Base-by-base conservation (phyloP, 2,113 vertebrate species). In the Saimiri boliviensis region DNA sequence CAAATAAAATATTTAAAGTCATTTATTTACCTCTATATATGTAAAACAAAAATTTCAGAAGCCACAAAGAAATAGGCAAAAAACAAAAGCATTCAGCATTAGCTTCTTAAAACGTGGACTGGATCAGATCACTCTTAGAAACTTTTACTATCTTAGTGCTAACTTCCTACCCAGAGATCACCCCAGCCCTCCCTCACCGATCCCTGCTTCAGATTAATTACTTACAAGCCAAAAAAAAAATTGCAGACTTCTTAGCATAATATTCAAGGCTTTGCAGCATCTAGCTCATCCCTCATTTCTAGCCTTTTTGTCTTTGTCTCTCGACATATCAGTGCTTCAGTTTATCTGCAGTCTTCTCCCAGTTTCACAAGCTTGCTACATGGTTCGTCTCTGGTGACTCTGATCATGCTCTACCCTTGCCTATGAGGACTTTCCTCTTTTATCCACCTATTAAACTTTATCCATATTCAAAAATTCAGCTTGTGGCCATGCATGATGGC, bases 361-460 rank as follows among this genome's bases (percentile, higher is more conserved):
- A 71, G 12, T 14, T 79, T 30, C 77, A 66, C 6, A 21, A 10
- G 3, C 47, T 79, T 2, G 3, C 6, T 23, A 0, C 42, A 13
- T 0, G 1, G 4, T 7, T 52, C 0, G 0, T 76, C 32, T n/a
- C 6, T 13, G 54, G 25, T 21, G 71, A 16, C 7, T 14, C 42
- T 47, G 37, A n/a, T 54, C 37, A 37, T 37, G 21, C 1, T 35
- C 3, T 35, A 13, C 1, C 4, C 74, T 73, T 68, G 21, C 21
- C 27, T 11, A 16, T 17, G 45, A 32, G 25, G 6, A 27, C 27
- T 58, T 37, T 71, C 37, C 17, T 77, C 54, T 3, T 37, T 68
- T 47, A 56, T 17, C 52, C 19, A 56, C 17, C 3, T n/a, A 6
- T n/a, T 76, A 52, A 81, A 45, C 11, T 56, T 45, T 32, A 35